phyloP scores from a whole-genome alignment of 2,113 vertebrate species.

The Conger conger region DNA sequence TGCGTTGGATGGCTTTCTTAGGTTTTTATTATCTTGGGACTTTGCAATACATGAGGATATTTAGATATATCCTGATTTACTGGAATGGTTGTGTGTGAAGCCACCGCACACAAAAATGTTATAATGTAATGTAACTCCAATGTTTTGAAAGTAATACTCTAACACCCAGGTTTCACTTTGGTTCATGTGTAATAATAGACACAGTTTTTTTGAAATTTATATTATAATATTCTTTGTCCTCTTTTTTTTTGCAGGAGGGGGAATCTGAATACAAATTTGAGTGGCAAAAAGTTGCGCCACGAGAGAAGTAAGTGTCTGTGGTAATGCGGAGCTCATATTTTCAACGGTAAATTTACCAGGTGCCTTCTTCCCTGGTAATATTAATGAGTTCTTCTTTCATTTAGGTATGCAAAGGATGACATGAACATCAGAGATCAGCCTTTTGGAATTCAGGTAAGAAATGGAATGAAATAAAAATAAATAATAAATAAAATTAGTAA shows the following conservation, averaged over 20 bases:
- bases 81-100: too few species aligned
- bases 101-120: too few species aligned
- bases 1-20: too few species aligned
- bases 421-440: constrained; percentile 99
- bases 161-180: too few species aligned
- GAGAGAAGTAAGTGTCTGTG: constrained; percentile 85
- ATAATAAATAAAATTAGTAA: too few species aligned
- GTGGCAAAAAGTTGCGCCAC: constrained; percentile 95
- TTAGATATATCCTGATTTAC: too few species aligned
- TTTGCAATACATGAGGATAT: too few species aligned
- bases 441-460: constrained; percentile 94
- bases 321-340: neutral
- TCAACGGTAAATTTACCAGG: neutral
- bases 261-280: constrained; percentile 97
- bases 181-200: too few species aligned
- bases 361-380: neutral
- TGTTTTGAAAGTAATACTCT: too few species aligned
- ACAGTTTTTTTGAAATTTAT: neutral
- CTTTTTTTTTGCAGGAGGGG: constrained; percentile 76
- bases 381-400: constrained; percentile 18
- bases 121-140: too few species aligned
- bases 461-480: too few species aligned
- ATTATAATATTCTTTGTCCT: neutral
- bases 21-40: too few species aligned
- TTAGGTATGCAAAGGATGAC: constrained; percentile 96